phyloP scores from a whole-genome alignment of 2,113 vertebrate species.

The Sitta europaea region DNA sequence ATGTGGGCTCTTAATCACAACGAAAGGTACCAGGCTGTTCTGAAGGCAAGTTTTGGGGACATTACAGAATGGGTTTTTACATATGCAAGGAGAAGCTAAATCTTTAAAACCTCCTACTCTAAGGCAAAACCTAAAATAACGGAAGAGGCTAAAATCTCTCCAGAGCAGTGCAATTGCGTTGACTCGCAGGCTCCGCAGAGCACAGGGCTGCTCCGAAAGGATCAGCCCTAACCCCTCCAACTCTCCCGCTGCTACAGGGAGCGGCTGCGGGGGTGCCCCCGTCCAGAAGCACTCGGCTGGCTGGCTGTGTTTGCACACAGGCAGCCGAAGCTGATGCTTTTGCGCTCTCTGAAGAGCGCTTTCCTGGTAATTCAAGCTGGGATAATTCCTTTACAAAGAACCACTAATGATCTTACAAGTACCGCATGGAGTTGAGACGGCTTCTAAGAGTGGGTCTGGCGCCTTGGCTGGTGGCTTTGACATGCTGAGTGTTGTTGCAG shows the following conservation, averaged over 20 bases:
- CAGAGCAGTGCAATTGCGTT: background rate
- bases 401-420: background rate
- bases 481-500: background rate
- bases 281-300: background rate
- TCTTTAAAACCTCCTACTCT: background rate
- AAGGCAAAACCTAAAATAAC: background rate
- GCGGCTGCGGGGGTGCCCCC: background rate
- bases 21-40: background rate
- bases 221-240: accelerated
- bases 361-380: background rate
- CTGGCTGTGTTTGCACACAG: background rate
- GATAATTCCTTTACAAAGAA: background rate
- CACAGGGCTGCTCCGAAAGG: background rate
- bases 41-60: background rate
- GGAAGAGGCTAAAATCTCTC: background rate
- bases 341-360: background rate
- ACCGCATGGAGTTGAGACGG: background rate
- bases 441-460: background rate
- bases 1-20: background rate
- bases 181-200: background rate
- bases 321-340: background rate
- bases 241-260: background rate
- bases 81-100: background rate
- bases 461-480: background rate
- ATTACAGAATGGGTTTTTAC: background rate